Conservation (phyloP, 2,113 vertebrate genomes). For the Cebus imitator region DNA sequence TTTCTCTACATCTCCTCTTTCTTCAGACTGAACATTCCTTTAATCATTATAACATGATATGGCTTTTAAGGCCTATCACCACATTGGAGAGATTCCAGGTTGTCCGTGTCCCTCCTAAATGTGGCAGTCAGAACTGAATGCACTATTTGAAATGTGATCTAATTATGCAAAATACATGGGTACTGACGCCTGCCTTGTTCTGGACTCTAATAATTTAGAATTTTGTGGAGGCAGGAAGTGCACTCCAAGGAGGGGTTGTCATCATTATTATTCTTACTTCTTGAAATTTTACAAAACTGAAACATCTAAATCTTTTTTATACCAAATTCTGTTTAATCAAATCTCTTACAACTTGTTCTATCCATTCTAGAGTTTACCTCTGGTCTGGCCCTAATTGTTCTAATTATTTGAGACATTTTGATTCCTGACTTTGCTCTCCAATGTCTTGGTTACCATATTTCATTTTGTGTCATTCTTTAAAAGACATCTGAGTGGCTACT, state of each 20-base stretch:
- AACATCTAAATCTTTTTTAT: neutral
- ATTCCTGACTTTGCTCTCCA: slow-evolving; percentile 29
- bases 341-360: neutral
- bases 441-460: neutral
- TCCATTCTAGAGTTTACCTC: neutral
- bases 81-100: slow-evolving; percentile 71
- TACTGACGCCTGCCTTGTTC: slow-evolving; percentile 42
- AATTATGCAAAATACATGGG: slow-evolving; percentile 68
- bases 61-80: slow-evolving; percentile 67
- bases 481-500: neutral
- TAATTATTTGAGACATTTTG: slow-evolving; percentile 25
- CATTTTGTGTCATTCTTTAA: slow-evolving; percentile 7
- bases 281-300: slow-evolving; percentile 38
- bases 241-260: neutral
- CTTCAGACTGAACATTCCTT: slow-evolving; percentile 65
- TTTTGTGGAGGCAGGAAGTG: slow-evolving; percentile 47
- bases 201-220: slow-evolving; percentile 58
- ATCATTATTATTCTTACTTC: slow-evolving; percentile 26
- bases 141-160: slow-evolving; percentile 61
- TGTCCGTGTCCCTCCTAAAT: slow-evolving; percentile 52
- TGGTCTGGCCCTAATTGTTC: neutral
- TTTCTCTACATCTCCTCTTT: slow-evolving; percentile 61
- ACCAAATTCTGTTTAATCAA: slow-evolving; percentile 6
- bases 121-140: slow-evolving; percentile 63
- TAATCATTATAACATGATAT: slow-evolving; percentile 75